A percentile compares a stretch with the other conserved stretches of the same genome.
phyloP scores from a whole-genome alignment of 2,113 vertebrate species.

The Gasterosteus aculeatus region DNA sequence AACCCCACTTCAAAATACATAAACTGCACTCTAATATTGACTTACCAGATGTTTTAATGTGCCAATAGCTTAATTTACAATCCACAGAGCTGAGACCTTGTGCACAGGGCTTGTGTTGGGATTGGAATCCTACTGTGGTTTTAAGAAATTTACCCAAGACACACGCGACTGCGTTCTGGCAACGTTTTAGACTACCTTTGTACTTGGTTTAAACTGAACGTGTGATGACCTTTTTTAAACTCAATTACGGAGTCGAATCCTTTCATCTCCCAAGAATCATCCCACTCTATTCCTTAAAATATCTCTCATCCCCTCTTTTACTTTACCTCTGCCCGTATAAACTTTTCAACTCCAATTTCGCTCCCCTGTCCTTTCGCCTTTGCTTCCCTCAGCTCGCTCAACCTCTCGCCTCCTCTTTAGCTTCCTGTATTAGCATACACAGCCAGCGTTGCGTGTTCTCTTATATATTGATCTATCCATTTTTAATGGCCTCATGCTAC shows the following conservation, averaged over 20 bases:
- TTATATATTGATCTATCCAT: constrained; percentile 73
- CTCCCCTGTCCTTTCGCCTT: constrained; percentile 32
- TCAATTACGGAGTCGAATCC: background rate
- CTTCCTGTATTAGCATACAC: constrained; percentile 57
- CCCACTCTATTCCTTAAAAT: background rate
- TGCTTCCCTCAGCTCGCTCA: constrained; percentile 16
- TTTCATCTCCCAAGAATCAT: background rate
- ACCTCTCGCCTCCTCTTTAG: constrained; percentile 36
- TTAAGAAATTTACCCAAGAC: background rate
- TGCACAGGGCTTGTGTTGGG: background rate
- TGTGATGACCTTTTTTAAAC: background rate
- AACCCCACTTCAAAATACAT: background rate
- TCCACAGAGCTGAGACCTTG: background rate
- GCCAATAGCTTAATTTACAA: background rate
- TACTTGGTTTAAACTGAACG: background rate
- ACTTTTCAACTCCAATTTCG: constrained; percentile 9
- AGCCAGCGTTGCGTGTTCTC: constrained; percentile 56
- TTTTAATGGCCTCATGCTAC: constrained; percentile 62
- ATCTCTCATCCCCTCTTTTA: background rate
- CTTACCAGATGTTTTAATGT: background rate
- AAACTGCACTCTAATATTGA: background rate
- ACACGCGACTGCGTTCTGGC: background rate
- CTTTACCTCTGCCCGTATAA: constrained; percentile 5
- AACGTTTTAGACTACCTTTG: background rate
- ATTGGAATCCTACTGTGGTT: background rate